phyloP scores from a whole-genome alignment of 2,888 invertebrate species.

The Drosophila hawaiiensis region DNA sequence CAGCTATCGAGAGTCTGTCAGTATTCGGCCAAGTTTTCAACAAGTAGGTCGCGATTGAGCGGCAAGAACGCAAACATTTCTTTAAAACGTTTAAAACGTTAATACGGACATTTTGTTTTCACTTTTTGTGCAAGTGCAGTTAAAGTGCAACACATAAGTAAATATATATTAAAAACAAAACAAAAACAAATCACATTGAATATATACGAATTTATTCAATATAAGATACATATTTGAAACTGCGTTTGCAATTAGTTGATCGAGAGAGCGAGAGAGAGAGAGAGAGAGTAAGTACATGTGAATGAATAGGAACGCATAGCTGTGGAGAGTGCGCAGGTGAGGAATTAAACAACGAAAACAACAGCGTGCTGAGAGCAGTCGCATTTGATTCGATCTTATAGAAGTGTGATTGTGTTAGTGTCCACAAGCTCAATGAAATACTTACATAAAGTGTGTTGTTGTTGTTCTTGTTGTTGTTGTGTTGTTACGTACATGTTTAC shows the following conservation, averaged over 20 bases:
- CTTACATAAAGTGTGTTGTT: slow-evolving; percentile 49
- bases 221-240: background rate
- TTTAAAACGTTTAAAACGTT: background rate
- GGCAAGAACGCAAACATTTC: slow-evolving; percentile 9
- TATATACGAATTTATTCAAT: background rate
- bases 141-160: slow-evolving; percentile 35
- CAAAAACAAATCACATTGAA: background rate
- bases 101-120: slow-evolving; percentile 5
- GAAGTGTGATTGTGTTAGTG: background rate
- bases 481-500: slow-evolving; percentile 45
- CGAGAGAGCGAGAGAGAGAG: slow-evolving; percentile 1
- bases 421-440: slow-evolving; percentile 33
- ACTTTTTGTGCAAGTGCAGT: slow-evolving; percentile 38
- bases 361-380: background rate
- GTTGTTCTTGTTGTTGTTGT: slow-evolving; percentile 8
- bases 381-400: slow-evolving; percentile 24
- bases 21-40: slow-evolving; percentile 63
- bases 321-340: slow-evolving; percentile 8
- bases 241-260: slow-evolving; percentile 49
- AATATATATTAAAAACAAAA: slow-evolving; percentile 14
- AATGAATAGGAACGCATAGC: slow-evolving; percentile 2
- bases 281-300: background rate
- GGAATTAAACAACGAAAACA: slow-evolving; percentile 1
- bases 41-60: slow-evolving; percentile 60
- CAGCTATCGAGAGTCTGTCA: slow-evolving; percentile 29